These are phyloP conservation scores for Paracanthobrama guichenoti DNA, from an alignment of 2,113 vertebrate genomes.

Conservation along the genomic window DNA sequence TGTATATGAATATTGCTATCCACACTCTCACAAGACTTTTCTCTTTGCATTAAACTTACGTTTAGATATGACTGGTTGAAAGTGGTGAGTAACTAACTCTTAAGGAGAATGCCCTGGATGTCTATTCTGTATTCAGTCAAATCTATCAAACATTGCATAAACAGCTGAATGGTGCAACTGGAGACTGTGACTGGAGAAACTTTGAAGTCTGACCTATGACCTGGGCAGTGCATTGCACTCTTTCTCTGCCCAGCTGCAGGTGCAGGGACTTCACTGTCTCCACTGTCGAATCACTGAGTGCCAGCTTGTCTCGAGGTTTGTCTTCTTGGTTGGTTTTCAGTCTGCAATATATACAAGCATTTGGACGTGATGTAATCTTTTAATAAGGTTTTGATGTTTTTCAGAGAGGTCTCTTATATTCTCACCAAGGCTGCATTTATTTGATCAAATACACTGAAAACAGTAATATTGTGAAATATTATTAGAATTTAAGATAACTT, in stretches of 20 bases:
- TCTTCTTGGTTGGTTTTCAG: slow-evolving; percentile 65
- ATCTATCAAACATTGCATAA: background rate
- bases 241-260: slow-evolving; percentile 83
- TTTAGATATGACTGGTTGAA: background rate
- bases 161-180: background rate
- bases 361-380: background rate
- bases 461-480: too few species aligned
- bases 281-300: slow-evolving; percentile 52
- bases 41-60: background rate
- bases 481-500: too few species aligned
- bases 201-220: slow-evolving; percentile 78
- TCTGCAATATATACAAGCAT: slow-evolving; percentile 52
- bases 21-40: background rate
- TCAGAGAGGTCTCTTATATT: too few species aligned
- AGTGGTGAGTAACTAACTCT: background rate
- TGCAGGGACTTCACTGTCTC: slow-evolving; percentile 77
- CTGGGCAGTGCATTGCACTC: slow-evolving; percentile 79
- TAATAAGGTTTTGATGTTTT: too few species aligned
- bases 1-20: background rate
- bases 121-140: background rate
- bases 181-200: background rate
- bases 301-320: slow-evolving; percentile 4
- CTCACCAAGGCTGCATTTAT: too few species aligned
- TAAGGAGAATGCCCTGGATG: background rate
- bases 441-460: too few species aligned